phyloP scores from a whole-genome alignment of 2,888 invertebrate genomes.

The Odontocerum albicorne region DNA sequence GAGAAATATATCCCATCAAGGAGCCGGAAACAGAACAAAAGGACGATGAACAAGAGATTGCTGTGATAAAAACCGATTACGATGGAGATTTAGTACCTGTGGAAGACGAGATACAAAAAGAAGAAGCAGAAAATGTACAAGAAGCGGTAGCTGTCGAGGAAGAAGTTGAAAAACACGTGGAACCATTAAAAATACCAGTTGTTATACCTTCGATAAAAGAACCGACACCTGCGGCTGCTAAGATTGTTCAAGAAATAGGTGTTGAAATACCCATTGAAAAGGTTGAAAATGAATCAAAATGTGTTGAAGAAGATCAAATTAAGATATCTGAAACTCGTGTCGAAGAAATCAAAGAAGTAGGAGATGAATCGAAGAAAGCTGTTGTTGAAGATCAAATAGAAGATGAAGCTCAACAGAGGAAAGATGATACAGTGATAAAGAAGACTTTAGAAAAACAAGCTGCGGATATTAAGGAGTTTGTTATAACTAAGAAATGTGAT shows the following conservation, averaged over 20 bases:
- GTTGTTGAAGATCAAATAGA: too few species aligned
- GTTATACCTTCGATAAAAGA: slow-evolving; percentile 2
- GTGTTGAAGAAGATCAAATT: too few species aligned
- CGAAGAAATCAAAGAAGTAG: neutral
- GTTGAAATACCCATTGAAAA: too few species aligned
- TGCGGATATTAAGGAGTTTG: neutral
- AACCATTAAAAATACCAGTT: slow-evolving; percentile 4
- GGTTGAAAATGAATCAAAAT: too few species aligned
- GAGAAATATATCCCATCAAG: slow-evolving; percentile 19
- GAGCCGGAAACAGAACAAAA: slow-evolving; percentile 1
- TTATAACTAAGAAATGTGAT: too few species aligned
- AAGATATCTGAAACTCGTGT: neutral
- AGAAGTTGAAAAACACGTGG: slow-evolving; percentile 1
- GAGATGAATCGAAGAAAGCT: neutral
- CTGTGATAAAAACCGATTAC: slow-evolving; percentile 1
- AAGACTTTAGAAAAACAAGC: neutral
- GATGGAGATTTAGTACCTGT: slow-evolving; percentile 11
- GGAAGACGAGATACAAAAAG: slow-evolving; percentile 1
- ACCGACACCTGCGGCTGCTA: neutral
- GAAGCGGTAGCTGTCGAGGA: neutral
- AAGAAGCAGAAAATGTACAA: slow-evolving; percentile 1
- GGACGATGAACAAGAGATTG: slow-evolving; percentile 1
- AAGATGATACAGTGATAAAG: too few species aligned
- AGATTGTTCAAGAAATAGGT: too few species aligned
- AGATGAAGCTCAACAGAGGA: too few species aligned